phyloP scores from a whole-genome alignment of 2,113 vertebrate genomes.

The Chlorodrepanis virens region DNA sequence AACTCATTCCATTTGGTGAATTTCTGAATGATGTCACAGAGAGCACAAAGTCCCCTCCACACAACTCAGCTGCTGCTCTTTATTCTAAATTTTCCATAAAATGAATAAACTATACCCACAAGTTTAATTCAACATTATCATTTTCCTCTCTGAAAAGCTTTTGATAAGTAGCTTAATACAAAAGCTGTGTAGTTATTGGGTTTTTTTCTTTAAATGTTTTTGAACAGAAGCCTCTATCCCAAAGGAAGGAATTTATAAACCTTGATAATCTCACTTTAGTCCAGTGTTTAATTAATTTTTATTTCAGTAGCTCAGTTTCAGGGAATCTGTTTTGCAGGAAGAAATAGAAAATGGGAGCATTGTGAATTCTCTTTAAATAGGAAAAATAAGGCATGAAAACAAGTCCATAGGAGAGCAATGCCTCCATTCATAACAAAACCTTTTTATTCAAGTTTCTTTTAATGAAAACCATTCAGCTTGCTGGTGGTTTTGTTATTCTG shows the following conservation, averaged over 20 bases:
- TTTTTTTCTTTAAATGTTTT: background rate
- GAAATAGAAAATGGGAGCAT: background rate
- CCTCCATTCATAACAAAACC: background rate
- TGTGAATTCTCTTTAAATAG: background rate
- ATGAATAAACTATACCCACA: background rate
- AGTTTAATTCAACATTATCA: background rate
- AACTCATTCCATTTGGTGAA: background rate
- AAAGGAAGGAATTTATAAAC: background rate
- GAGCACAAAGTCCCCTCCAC: background rate
- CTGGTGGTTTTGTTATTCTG: background rate
- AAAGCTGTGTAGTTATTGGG: background rate
- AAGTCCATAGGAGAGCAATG: background rate
- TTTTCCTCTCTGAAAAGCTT: background rate
- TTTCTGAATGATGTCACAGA: background rate
- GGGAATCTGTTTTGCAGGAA: background rate
- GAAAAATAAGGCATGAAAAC: background rate
- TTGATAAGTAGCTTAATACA: background rate
- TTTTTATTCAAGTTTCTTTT: background rate
- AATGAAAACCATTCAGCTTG: background rate
- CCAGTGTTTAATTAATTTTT: conserved; percentile 45
- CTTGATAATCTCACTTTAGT: background rate
- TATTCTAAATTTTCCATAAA: background rate
- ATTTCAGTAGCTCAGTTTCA: conserved; percentile 12
- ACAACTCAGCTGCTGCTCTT: background rate
- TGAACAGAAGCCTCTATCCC: background rate